These are phyloP conservation scores for Eueides isabella DNA, from an alignment of 1,140 invertebrate genomes.

Conservation along the genomic window DNA sequence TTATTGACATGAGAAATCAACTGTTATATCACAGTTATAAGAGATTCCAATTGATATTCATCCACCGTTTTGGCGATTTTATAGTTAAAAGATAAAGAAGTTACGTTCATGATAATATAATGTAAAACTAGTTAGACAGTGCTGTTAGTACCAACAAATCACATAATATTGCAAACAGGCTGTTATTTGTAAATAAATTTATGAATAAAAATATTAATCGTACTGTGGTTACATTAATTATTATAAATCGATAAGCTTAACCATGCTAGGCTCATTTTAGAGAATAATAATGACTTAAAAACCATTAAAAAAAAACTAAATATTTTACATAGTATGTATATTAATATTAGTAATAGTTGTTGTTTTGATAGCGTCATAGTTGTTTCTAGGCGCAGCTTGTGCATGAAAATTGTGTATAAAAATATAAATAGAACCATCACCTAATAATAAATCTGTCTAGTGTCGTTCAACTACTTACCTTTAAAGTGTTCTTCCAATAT, in stretches of 20 bases:
- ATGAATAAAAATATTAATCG: not conserved
- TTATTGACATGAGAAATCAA: slow-evolving; percentile 27
- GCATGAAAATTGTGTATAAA: slow-evolving; percentile 13
- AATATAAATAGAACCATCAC: slow-evolving; percentile 8
- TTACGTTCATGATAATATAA: slow-evolving; percentile 16
- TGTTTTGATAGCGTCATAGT: not conserved
- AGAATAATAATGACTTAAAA: not conserved
- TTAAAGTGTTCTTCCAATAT: not conserved
- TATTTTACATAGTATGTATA: slow-evolving; percentile 13
- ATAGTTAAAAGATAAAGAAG: slow-evolving; percentile 22
- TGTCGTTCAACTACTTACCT: not conserved
- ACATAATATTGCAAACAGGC: not conserved
- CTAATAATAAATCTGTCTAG: not conserved
- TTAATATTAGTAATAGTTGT: not conserved
- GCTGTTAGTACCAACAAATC: slow-evolving; percentile 21
- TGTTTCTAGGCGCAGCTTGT: slow-evolving; percentile 6
- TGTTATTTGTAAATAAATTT: not conserved
- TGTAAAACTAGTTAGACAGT: slow-evolving; percentile 19
- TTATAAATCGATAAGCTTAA: slow-evolving; percentile 30
- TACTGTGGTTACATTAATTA: not conserved
- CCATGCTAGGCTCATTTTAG: slow-evolving; percentile 32
- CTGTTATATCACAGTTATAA: slow-evolving; percentile 45
- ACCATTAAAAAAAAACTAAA: not conserved
- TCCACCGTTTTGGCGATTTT: slow-evolving; percentile 14
- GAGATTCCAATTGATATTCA: slow-evolving; percentile 38